Base-by-base conservation (phyloP, 2,888 invertebrate species). In the Acronicta psi region DNA sequence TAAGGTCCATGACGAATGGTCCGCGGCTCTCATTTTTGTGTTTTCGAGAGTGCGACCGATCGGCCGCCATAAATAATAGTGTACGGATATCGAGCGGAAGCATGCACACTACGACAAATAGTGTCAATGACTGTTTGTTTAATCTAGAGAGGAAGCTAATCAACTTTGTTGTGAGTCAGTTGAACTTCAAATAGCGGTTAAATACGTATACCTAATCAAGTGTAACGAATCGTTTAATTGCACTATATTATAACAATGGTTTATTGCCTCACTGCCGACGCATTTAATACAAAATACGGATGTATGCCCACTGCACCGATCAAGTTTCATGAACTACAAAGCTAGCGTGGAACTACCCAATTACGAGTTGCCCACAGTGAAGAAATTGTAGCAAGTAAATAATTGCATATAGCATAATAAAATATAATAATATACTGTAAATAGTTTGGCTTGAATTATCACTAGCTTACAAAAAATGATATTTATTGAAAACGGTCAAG, bases 11-110 rank as follows among this genome's bases (percentile, higher is more conserved):
- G 90, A 92, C 92, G 90, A 91, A 92, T 91, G 88, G 85, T 74
- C 74, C 77, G 73, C 83, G 81, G 76, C 85, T 87, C 83, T 86
- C 83, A 89, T 90, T 91, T 92, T 91, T 92, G 91, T 92, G 87
- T 91, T 91, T 92, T 89, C 79, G 91, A 88, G 88, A 89, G 87
- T 88, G 86, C 86, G 85, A 85, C 87, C 86, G 85, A 88, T 87
- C 77, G 82, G 75, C 53, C 79, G 80, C 84, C 85, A 84, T 88
- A 87, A 90, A 92, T 91, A 92, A 92, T 91, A 86, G 86, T 79
- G 80, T 72, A 75, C 88, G 88, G 90, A 91, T 89, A 91, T 90
- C 86, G 87, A 77, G 78, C 89, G 93, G 92, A 93, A 92, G 81
- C 83, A 84, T 88, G 90, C 90, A 85, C 85, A 80, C 80, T 81